These are phyloP conservation scores for Peromyscus leucopus DNA, from an alignment of 2,113 vertebrate genomes.

Conservation along the genomic window DNA sequence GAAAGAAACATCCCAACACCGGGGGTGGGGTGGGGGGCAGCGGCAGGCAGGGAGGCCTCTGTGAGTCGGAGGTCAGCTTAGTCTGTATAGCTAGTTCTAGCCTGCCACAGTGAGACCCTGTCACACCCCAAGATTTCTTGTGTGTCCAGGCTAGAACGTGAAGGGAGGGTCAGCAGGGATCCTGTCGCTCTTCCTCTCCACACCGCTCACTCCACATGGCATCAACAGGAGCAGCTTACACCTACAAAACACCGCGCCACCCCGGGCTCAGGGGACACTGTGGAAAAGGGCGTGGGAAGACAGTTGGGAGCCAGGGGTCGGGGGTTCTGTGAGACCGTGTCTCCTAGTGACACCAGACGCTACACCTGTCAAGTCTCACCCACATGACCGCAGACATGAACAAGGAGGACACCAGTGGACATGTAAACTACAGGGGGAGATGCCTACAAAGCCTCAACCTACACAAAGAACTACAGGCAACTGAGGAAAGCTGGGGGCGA, in stretches of 20 bases:
- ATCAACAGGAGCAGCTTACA: background rate
- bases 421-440: background rate
- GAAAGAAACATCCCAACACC: background rate
- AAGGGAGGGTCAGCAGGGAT: background rate
- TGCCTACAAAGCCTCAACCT: too few relatives aligned
- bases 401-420: background rate
- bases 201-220: background rate
- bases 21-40: background rate
- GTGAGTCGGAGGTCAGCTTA: background rate
- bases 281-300: background rate
- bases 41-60: background rate
- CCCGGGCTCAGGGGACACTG: background rate
- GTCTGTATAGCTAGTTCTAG: background rate
- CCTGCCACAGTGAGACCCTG: background rate
- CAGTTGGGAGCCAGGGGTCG: background rate
- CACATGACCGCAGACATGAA: background rate
- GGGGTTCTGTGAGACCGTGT: background rate
- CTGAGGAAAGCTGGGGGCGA: rapidly evolving
- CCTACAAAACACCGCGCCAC: background rate
- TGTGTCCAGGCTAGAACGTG: background rate
- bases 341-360: background rate
- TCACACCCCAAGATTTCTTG: background rate
- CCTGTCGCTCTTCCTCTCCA: background rate
- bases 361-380: background rate
- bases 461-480: background rate